Evolutionary conservation across 1,140 invertebrate genomes (phyloP).

Genomic region (Panagrolaimus sp.): DNA sequence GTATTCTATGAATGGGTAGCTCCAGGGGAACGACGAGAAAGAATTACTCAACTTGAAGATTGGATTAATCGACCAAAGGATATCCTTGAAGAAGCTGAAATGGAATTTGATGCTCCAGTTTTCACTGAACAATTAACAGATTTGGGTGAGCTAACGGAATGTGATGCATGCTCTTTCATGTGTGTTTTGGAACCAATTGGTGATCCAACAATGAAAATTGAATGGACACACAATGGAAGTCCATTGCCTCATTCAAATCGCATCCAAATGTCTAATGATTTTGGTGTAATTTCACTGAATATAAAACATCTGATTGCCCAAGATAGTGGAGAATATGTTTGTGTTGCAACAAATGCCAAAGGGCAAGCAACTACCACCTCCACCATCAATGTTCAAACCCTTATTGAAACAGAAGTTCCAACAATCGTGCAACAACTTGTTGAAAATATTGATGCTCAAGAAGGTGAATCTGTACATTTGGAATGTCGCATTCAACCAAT

Average conservation of each 20-base stretch:
- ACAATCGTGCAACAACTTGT: slow-evolving; percentile 65
- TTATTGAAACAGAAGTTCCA: slow-evolving; percentile 48
- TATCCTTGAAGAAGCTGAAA: slow-evolving; percentile 41
- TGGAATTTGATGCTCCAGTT: slow-evolving; percentile 50
- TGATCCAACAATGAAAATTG: slow-evolving; percentile 85
- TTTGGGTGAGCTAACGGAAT: slow-evolving; percentile 67
- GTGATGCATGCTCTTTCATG: slow-evolving; percentile 84
- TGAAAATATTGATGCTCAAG: slow-evolving; percentile 75
- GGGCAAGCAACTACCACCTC: slow-evolving; percentile 50
- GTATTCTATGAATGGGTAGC: slow-evolving; percentile 87
- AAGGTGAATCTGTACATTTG: slow-evolving; percentile 85
- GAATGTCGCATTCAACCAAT: slow-evolving; percentile 91
- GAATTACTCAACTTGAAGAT: slow-evolving; percentile 53
- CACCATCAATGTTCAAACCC: slow-evolving; percentile 47
- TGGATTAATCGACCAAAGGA: slow-evolving; percentile 53
- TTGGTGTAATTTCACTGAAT: slow-evolving; percentile 79
- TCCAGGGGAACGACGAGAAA: slow-evolving; percentile 80
- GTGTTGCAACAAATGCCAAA: slow-evolving; percentile 69
- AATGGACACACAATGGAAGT: slow-evolving; percentile 87
- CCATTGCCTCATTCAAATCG: slow-evolving; percentile 75
- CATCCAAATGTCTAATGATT: slow-evolving; percentile 91
- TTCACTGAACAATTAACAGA: slow-evolving; percentile 51
- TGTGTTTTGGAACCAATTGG: slow-evolving; percentile 85
- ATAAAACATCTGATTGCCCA: slow-evolving; percentile 89
- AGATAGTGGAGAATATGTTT: slow-evolving; percentile 86